phyloP scores from a whole-genome alignment of 2,888 invertebrate genomes.

The Nowickia ferox region DNA sequence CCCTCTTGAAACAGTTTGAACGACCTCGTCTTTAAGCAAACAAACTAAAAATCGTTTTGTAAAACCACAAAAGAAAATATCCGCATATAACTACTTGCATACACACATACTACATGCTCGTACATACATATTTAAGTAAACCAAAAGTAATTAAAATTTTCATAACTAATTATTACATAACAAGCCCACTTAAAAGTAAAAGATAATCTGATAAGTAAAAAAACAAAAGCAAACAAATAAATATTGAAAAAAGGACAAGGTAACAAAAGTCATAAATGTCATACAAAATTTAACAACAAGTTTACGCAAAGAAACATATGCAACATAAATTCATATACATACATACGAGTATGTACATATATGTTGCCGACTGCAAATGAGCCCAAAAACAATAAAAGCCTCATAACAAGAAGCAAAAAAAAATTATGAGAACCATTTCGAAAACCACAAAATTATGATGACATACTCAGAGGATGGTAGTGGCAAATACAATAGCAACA shows the following conservation, averaged over 20 bases:
- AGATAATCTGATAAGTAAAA: slow-evolving; percentile 17
- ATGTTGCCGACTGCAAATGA: neutral
- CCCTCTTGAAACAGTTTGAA: slow-evolving; percentile 58
- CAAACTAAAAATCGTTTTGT: neutral
- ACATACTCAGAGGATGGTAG: slow-evolving; percentile 54
- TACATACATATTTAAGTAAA: slow-evolving; percentile 7
- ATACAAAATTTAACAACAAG: slow-evolving; percentile 43
- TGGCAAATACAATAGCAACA: slow-evolving; percentile 68
- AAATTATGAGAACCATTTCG: slow-evolving; percentile 63
- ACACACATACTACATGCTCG: neutral
- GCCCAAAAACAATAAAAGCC: slow-evolving; percentile 36
- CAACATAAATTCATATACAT: too few species aligned
- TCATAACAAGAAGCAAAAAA: slow-evolving; percentile 40
- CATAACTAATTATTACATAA: slow-evolving; percentile 75
- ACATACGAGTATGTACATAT: too few species aligned
- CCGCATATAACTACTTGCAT: too few species aligned
- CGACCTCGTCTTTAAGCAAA: slow-evolving; percentile 52
- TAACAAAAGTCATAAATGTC: slow-evolving; percentile 66
- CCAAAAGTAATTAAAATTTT: slow-evolving; percentile 70
- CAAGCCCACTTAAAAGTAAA: slow-evolving; percentile 62
- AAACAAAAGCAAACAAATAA: slow-evolving; percentile 36
- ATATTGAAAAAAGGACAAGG: slow-evolving; percentile 61
- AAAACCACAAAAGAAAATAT: slow-evolving; percentile 41
- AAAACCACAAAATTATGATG: slow-evolving; percentile 74
- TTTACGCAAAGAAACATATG: neutral